Conservation (phyloP, 2,113 vertebrate genomes). For the Eolophus roseicapilla region DNA sequence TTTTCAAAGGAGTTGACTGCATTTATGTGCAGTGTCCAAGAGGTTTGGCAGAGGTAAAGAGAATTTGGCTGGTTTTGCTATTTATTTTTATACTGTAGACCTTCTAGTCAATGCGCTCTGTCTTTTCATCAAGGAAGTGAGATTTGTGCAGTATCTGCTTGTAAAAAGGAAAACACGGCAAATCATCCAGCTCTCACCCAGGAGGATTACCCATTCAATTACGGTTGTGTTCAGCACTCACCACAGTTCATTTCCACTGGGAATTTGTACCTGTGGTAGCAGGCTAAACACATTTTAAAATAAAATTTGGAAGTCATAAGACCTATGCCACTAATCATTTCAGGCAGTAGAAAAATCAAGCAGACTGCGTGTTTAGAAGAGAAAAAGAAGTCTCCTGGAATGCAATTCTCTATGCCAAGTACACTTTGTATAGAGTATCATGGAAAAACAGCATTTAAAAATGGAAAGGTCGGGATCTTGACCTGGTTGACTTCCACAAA, state of each 20-base stretch:
- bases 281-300: neutral
- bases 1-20: neutral
- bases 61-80: neutral
- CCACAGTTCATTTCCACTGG: neutral
- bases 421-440: slow-evolving; percentile 45
- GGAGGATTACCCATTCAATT: neutral
- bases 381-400: slow-evolving; percentile 44
- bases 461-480: slow-evolving; percentile 26
- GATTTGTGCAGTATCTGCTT: neutral
- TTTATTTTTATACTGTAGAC: neutral
- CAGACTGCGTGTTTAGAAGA: neutral
- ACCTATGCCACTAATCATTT: neutral
- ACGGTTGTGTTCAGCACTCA: neutral
- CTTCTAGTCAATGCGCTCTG: neutral
- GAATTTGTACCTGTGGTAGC: neutral
- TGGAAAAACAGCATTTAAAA: slow-evolving; percentile 53
- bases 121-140: neutral
- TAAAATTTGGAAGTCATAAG: neutral
- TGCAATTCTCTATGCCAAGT: slow-evolving; percentile 48
- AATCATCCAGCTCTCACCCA: neutral
- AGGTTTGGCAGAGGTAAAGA: neutral
- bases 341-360: neutral
- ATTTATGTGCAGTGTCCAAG: neutral
- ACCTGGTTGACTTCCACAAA: slow-evolving; percentile 50
- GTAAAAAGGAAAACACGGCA: neutral